phyloP scores from a whole-genome alignment of 2,797 vertebrate species.

The Macroramphosus scolopax region DNA sequence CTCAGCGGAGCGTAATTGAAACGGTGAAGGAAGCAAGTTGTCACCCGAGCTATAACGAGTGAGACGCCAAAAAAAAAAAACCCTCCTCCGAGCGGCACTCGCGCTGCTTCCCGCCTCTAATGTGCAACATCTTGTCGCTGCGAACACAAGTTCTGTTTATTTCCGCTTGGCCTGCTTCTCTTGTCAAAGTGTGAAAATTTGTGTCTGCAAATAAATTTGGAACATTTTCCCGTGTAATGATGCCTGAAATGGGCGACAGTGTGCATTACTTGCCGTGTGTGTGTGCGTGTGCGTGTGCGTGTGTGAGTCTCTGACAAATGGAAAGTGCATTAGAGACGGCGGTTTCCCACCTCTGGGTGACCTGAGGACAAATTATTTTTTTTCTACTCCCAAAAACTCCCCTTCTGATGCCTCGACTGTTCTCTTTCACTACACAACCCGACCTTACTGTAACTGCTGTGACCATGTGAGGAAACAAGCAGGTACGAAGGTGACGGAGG shows the following conservation, averaged over 20 bases:
- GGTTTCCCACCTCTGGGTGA: slow-evolving; percentile 50
- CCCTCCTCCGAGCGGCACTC: slow-evolving; percentile 10
- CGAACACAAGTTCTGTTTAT: slow-evolving; percentile 50
- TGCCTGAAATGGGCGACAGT: slow-evolving; percentile 57
- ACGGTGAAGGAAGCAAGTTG: background rate
- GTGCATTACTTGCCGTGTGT: slow-evolving; percentile 21
- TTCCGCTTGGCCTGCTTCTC: slow-evolving; percentile 36
- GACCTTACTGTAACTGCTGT: slow-evolving; percentile 3
- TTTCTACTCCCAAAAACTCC: slow-evolving; percentile 12
- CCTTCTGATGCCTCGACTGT: slow-evolving; percentile 12
- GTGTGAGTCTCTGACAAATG: slow-evolving; percentile 57
- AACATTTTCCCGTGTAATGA: slow-evolving; percentile 54
- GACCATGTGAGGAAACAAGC: too few relatives aligned
- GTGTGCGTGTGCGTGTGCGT: slow-evolving; percentile 8
- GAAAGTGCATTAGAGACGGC: slow-evolving; percentile 61
- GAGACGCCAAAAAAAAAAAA: slow-evolving; percentile 21
- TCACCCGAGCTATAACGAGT: slow-evolving; percentile 22
- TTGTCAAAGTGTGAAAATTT: slow-evolving; percentile 48
- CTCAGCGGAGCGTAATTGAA: background rate
- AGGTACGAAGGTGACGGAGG: too few relatives aligned
- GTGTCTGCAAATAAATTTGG: slow-evolving; percentile 51
- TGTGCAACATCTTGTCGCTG: slow-evolving; percentile 22
- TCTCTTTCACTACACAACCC: background rate
- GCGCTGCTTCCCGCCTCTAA: slow-evolving; percentile 8
- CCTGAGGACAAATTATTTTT: slow-evolving; percentile 40